These are phyloP conservation scores for Stramonita haemastoma DNA, from an alignment of 2,888 invertebrate genomes.

Conservation along the genomic window DNA sequence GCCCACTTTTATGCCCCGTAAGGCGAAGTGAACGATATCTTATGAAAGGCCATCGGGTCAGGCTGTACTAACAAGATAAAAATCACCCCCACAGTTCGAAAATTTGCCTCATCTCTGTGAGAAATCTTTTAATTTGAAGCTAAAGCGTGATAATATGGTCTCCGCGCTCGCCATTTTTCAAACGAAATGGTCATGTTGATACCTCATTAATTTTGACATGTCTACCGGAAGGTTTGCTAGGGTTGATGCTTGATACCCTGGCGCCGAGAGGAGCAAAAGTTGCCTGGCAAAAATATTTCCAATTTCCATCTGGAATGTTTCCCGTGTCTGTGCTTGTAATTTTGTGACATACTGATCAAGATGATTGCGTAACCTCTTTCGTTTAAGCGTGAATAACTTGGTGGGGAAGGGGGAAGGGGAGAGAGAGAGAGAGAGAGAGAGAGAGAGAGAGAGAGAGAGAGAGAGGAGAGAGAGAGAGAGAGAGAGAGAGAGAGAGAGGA, in stretches of 20 bases:
- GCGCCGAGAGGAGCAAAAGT: background rate
- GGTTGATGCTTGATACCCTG: background rate
- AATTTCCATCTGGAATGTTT: background rate
- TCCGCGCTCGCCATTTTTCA: background rate
- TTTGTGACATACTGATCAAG: background rate
- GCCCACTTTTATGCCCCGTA: background rate
- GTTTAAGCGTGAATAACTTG: background rate
- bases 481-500: too few species aligned
- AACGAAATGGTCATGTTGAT: background rate
- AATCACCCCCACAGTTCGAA: background rate
- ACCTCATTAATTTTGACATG: background rate
- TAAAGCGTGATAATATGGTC: background rate
- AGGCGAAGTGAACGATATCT: background rate
- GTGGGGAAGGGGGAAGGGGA: too few species aligned
- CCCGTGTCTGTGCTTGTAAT: background rate
- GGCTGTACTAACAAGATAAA: background rate
- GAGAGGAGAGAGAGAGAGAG: too few species aligned
- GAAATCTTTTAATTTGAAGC: slow-evolving; percentile 5
- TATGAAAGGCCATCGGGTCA: background rate
- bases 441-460: too few species aligned
- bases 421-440: too few species aligned
- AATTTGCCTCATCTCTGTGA: background rate
- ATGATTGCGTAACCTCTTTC: background rate
- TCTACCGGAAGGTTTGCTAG: background rate
- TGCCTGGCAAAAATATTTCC: background rate